These are phyloP conservation scores for Pleuronectes platessa DNA, from an alignment of 2,113 vertebrate genomes.

Conservation along the genomic window DNA sequence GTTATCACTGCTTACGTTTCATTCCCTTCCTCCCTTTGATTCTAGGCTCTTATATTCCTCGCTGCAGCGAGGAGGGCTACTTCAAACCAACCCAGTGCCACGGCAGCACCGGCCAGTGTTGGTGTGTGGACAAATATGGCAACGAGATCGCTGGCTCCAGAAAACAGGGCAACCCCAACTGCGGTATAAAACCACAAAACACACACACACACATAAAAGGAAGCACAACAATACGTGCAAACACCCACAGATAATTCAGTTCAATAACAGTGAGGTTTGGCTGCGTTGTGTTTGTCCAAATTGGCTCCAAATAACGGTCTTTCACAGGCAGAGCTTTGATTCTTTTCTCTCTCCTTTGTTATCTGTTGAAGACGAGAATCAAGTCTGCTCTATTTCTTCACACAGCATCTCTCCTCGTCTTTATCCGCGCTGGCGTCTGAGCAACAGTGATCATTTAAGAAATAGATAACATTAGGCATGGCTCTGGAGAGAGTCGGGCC, in stretches of 20 bases:
- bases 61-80: slow-evolving; percentile 95
- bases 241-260: neutral
- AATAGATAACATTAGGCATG: slow-evolving; percentile 39
- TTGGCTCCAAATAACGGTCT: slow-evolving; percentile 22
- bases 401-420: neutral
- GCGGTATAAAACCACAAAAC: slow-evolving; percentile 83
- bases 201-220: neutral
- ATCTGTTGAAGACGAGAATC: slow-evolving; percentile 6
- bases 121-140: slow-evolving; percentile 97
- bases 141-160: slow-evolving; percentile 95
- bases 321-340: slow-evolving; percentile 32
- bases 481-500: slow-evolving; percentile 36
- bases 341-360: slow-evolving; percentile 12
- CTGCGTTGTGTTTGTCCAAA: slow-evolving; percentile 14
- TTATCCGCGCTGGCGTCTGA: slow-evolving; percentile 17
- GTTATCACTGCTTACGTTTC: neutral
- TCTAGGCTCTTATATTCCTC: slow-evolving; percentile 90
- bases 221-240: neutral
- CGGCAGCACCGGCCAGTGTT: slow-evolving; percentile 92
- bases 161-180: slow-evolving; percentile 92
- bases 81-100: slow-evolving; percentile 97
- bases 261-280: neutral
- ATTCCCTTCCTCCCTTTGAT: neutral
- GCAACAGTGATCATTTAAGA: slow-evolving; percentile 48
- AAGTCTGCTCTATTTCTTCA: slow-evolving; percentile 23